Percentiles rank a stretch among this genome's conserved stretches.
Conservation (phyloP, 2,797 vertebrate species). For the Hydrocynus forskahlii region DNA sequence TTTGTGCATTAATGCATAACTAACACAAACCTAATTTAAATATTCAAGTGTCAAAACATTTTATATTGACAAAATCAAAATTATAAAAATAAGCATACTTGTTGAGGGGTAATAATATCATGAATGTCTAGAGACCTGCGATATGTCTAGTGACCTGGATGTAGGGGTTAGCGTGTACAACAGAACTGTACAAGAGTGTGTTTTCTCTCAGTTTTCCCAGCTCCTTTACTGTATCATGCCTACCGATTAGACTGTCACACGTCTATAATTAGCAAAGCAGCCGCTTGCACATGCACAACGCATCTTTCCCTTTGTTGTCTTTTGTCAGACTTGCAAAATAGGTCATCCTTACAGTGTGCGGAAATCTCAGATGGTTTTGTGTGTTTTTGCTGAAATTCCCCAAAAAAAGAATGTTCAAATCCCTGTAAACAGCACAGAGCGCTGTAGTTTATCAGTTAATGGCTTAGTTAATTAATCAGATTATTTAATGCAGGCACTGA, state of each 20-base stretch:
- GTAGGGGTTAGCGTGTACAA: no score
- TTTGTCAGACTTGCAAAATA: neutral
- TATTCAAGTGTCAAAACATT: no score
- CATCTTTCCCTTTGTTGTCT: neutral
- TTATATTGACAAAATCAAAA: no score
- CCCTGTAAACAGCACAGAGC: neutral
- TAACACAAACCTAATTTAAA: no score
- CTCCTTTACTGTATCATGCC: neutral
- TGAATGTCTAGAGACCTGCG: no score
- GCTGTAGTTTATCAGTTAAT: neutral
- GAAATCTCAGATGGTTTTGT: slow-evolving; percentile 12
- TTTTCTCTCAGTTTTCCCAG: neutral
- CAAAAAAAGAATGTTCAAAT: neutral
- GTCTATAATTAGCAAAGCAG: slow-evolving; percentile 1
- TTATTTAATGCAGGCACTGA: slow-evolving; percentile 18
- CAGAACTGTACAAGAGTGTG: neutral
- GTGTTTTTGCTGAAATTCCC: neutral
- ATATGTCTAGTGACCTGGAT: no score
- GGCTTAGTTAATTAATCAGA: slow-evolving; percentile 21
- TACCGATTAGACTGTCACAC: neutral
- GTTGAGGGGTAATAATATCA: no score
- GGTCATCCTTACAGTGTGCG: neutral
- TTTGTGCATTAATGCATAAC: no score
- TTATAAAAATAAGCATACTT: no score
- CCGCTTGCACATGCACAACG: neutral